These are phyloP conservation scores for Nyleta sp. DNA, from an alignment of 2,888 invertebrate genomes.

Conservation along the genomic window DNA sequence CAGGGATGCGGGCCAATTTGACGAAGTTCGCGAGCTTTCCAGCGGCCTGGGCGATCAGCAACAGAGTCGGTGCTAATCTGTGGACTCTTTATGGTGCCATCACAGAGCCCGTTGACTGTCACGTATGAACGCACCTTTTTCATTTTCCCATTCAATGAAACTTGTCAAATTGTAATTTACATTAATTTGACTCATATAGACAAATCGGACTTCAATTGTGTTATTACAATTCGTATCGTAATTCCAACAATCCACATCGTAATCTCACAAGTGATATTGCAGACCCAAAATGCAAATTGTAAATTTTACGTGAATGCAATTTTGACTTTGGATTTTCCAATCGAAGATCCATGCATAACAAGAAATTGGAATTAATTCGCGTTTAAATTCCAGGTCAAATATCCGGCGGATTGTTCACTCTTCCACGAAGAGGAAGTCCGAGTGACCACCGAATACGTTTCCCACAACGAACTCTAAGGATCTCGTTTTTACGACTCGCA, in stretches of 20 bases:
- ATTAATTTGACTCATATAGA: too few relatives aligned
- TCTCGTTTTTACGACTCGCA: slow-evolving; percentile 19
- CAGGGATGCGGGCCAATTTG: slow-evolving; percentile 86
- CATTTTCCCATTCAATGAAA: too few relatives aligned
- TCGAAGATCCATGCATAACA: too few relatives aligned
- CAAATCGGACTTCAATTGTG: too few relatives aligned
- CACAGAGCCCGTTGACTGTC: slow-evolving; percentile 87
- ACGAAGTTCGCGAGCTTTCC: slow-evolving; percentile 90
- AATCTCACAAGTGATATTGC: too few relatives aligned
- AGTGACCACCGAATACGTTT: slow-evolving; percentile 90
- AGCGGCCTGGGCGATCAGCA: slow-evolving; percentile 90
- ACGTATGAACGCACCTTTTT: too few relatives aligned
- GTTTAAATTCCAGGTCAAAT: slow-evolving; percentile 84
- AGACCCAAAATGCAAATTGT: too few relatives aligned
- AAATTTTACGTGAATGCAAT: too few relatives aligned
- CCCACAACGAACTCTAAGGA: slow-evolving; percentile 90
- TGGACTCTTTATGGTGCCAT: slow-evolving; percentile 91
- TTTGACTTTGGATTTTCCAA: too few relatives aligned
- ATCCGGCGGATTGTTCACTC: slow-evolving; percentile 89
- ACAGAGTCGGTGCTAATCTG: slow-evolving; percentile 89
- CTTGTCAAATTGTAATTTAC: too few relatives aligned
- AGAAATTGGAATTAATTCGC: not conserved
- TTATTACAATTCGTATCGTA: too few relatives aligned
- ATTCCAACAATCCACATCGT: too few relatives aligned
- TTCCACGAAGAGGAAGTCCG: slow-evolving; percentile 92